A percentile compares a stretch with the other conserved stretches of the same genome.
Conservation (phyloP, 1,140 invertebrate species). For the Drosophila elegans region DNA sequence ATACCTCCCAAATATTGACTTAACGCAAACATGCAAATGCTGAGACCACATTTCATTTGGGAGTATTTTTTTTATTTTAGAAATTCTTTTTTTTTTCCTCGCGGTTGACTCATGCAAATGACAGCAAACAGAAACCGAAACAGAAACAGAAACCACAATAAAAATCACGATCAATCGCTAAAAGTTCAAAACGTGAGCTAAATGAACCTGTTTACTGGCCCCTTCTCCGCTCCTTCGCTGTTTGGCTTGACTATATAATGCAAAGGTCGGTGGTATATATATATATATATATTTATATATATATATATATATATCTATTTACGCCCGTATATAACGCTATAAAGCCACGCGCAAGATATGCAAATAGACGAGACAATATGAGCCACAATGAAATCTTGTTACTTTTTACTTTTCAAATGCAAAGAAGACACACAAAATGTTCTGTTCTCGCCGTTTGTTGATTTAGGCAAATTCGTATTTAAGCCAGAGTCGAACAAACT, state of each 20-base stretch:
- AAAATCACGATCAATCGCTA: constrained; percentile 31
- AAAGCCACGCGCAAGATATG: constrained; percentile 67
- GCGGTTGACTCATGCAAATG: constrained; percentile 7
- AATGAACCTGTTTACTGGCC: constrained; percentile 24
- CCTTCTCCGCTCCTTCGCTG: not conserved
- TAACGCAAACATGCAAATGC: not conserved
- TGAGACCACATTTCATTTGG: not conserved
- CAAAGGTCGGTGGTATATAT: constrained; percentile 10
- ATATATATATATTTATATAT: constrained; percentile 6
- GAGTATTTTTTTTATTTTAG: constrained; percentile 1
- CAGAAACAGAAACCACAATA: not conserved
- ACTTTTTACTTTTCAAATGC: constrained; percentile 48
- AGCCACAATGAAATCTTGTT: constrained; percentile 54
- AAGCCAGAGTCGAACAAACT: constrained; percentile 47
- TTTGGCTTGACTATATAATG: constrained; percentile 25
- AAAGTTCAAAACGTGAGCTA: constrained; percentile 47
- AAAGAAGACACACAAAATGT: constrained; percentile 53
- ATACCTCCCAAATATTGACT: too few species aligned
- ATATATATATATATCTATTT: constrained; percentile 6
- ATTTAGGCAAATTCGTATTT: constrained; percentile 77
- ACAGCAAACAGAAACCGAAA: constrained; percentile 7
- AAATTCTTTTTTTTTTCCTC: not conserved
- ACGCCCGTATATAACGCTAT: constrained; percentile 8
- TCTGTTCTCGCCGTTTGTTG: constrained; percentile 60
- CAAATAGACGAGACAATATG: constrained; percentile 58